These are phyloP conservation scores for Chroicocephalus ridibundus DNA, from an alignment of 2,113 vertebrate genomes.

Conservation along the genomic window DNA sequence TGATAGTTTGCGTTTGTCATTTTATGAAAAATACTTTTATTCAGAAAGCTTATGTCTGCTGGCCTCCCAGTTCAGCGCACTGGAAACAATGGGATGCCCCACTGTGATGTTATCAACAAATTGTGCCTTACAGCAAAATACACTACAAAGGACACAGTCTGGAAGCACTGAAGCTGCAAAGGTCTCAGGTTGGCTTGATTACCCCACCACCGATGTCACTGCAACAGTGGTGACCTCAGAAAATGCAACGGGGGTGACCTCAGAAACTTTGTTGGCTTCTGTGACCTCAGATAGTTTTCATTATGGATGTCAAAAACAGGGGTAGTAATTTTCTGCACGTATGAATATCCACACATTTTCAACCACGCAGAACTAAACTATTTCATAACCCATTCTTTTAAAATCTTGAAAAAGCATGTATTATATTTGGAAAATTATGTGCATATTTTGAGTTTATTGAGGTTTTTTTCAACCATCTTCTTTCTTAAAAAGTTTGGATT, in stretches of 20 bases:
- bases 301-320: not conserved
- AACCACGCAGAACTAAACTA: not conserved
- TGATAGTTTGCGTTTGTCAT: not conserved
- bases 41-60: not conserved
- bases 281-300: not conserved
- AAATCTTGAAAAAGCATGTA: constrained; percentile 17
- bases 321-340: not conserved
- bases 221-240: not conserved
- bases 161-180: not conserved
- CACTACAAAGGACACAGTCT: not conserved
- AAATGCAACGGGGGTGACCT: not conserved
- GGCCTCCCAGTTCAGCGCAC: not conserved
- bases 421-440: constrained; percentile 16
- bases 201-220: not conserved
- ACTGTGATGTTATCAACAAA: not conserved
- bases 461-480: not conserved
- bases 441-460: not conserved
- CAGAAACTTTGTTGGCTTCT: not conserved
- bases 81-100: not conserved
- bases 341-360: not conserved
- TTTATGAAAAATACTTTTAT: not conserved
- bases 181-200: not conserved
- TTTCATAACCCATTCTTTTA: constrained; percentile 22
- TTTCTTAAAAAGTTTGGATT: not conserved
- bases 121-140: not conserved